Evolutionary conservation across 2,888 invertebrate genomes (phyloP), one percentile per base, ranked within the genome.

Genomic region (Neoscelio sp.): DNA sequence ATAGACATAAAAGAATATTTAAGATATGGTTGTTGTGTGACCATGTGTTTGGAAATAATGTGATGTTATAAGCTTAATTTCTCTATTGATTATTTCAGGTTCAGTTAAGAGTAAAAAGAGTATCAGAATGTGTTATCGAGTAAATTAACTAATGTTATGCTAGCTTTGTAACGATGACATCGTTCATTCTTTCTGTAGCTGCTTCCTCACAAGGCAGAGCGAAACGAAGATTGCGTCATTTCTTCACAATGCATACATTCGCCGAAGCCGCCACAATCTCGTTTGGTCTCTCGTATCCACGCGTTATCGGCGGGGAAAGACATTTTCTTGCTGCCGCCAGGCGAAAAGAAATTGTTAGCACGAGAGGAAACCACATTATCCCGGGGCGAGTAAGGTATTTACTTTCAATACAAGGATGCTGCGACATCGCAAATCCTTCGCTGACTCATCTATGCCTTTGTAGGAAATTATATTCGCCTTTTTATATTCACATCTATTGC

Each of bases 241-340:
- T 85, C 83, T 86, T 84, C 82, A 83, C 82, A 82, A 84, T 76
- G 83, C 83, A 78, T 81, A 77, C 82, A 82, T 83, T 84, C 82
- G 52, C 73, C 76, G 71, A 60, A 84, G 81, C n/a, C n/a, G n/a
- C n/a, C n/a, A n/a, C 83, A 80, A 85, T 84, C 82, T 82, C 80
- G 81, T 83, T 84, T 80, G n/a, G n/a, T 75, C 80, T 81, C 82
- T 79, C 78, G 85, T 84, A 83, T 67, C 78, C 80, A 7, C 38
- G 80, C 77, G 82, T 85, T 85, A 85, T 84, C 85, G 85, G 80
- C 65, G 77, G 44, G 71, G 83, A 82, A 82, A 80, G 84, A 82
- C 82, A 85, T 85, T 85, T 82, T 83, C 82, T 77, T 70, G 60
- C 10, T 42, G 81, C 74, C 82, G 79, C 62, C 71, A 73, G 79